These are phyloP conservation scores for Urocyon cinereoargenteus DNA, from an alignment of 2,797 vertebrate species.

Conservation along the genomic window DNA sequence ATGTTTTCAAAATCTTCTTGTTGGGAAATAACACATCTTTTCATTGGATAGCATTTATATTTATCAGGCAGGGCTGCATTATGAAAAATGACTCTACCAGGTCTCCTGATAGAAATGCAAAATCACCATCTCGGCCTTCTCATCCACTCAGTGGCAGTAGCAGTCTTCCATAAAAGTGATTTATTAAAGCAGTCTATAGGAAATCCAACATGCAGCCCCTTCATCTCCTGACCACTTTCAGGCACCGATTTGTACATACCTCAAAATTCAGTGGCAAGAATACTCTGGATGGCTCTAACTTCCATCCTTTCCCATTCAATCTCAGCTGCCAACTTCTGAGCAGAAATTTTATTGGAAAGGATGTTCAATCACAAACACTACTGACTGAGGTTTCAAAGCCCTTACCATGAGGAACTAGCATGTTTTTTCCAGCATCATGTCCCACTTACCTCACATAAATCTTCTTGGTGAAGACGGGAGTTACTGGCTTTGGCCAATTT, in stretches of 20 bases:
- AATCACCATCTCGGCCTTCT: neutral
- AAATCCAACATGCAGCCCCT: neutral
- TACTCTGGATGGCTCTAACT: neutral
- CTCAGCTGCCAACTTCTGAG: neutral
- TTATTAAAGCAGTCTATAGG: neutral
- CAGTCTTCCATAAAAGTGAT: neutral
- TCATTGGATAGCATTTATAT: neutral
- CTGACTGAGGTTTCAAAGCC: neutral
- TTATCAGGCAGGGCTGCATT: neutral
- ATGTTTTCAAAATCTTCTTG: neutral
- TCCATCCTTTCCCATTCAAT: neutral
- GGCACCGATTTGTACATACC: neutral
- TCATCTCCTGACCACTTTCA: neutral
- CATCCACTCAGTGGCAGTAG: neutral
- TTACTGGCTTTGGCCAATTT: neutral
- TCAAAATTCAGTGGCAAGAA: neutral
- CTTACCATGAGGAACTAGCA: neutral
- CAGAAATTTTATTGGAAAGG: neutral
- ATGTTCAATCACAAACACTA: neutral
- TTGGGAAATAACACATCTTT: neutral
- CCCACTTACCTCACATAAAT: too few relatives aligned
- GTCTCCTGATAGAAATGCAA: neutral
- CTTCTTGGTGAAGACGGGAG: neutral
- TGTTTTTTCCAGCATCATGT: neutral
- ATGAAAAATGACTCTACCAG: neutral